These are phyloP conservation scores for Corydoras maculifer DNA, from an alignment of 2,113 vertebrate species.

Conservation along the genomic window DNA sequence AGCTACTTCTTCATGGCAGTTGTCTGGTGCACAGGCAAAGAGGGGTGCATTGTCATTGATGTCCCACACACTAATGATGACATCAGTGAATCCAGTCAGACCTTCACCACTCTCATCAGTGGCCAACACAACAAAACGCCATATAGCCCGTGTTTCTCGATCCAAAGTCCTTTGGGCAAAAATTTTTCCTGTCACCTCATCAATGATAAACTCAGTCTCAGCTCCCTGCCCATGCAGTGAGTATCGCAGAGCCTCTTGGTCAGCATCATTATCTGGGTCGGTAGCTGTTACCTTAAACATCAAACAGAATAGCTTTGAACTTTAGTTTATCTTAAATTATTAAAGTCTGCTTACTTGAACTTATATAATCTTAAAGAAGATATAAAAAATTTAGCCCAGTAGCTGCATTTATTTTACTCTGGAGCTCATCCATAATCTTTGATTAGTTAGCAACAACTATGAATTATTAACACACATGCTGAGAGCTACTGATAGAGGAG, in stretches of 20 bases:
- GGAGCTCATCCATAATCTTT: too few relatives aligned
- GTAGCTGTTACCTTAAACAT: slow-evolving; percentile 73
- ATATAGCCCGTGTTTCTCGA: slow-evolving; percentile 75
- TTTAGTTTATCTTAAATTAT: slow-evolving; percentile 43
- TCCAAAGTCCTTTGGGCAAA: slow-evolving; percentile 75
- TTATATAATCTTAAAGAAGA: neutral
- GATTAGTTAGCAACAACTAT: too few relatives aligned
- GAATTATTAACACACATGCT: too few relatives aligned
- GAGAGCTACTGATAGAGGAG: too few relatives aligned
- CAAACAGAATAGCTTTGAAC: slow-evolving; percentile 37
- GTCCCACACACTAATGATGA: slow-evolving; percentile 84
- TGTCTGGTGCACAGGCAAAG: slow-evolving; percentile 71
- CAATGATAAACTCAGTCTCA: slow-evolving; percentile 78
- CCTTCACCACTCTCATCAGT: slow-evolving; percentile 83
- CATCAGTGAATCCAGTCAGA: slow-evolving; percentile 84
- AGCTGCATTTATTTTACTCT: too few relatives aligned
- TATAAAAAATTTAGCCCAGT: too few relatives aligned
- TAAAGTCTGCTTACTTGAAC: slow-evolving; percentile 41
- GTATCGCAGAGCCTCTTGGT: slow-evolving; percentile 76
- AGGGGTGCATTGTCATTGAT: slow-evolving; percentile 79
- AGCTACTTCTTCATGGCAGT: slow-evolving; percentile 70
- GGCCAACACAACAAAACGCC: slow-evolving; percentile 83
- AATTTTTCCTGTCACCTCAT: slow-evolving; percentile 79
- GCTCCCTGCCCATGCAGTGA: slow-evolving; percentile 81
- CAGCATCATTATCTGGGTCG: slow-evolving; percentile 76